Base-by-base conservation (phyloP, 1,140 invertebrate genomes). In the Hermetia illucens region DNA sequence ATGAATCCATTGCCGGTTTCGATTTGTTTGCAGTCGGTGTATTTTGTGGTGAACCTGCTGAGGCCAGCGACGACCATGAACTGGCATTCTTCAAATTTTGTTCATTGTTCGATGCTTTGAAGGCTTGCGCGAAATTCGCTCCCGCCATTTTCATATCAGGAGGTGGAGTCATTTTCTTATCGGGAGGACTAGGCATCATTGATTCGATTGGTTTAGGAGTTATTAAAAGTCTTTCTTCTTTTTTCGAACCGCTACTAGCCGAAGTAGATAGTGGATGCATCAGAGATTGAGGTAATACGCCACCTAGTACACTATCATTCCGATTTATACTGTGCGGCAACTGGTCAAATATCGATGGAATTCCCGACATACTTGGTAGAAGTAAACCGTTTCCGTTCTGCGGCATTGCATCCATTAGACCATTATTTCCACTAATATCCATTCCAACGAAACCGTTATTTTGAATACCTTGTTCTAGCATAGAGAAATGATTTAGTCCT, bases 41-140 rank as follows among this genome's bases (percentile, higher is more conserved):
- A 49, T 69, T 70, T 48, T 78, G 72, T 15, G 82, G 79, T 51
- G 82, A 79, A 31, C 75, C 77, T 25, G 79, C 77, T 58, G 84
- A 82, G 1, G 85, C 87, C 35, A 94, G 58, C 40, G 84, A 89
- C 1, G 86, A 91, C 91, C 91, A 95, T 0, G 86, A 90, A 39
- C 78, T 87, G 13, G 84, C 81, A 60, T 92, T 93, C 54, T 91
- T 92, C 17, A 86, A 67, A 59, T 83, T 79, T 43, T 76, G 72
- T 43, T 82, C 77, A 38, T 72, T 71, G 58, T 72, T 77, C n/a
- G n/a, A n/a, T 47, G 61, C 55, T 49, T 77, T 79, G 42, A 79
- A 78, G 16, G 73, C 69, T 48, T 74, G 75, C 20, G 66, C 71
- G 54, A 76, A 76, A 53, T 70, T 73, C 12, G 69, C 32, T 36